phyloP scores from a whole-genome alignment of 1,140 invertebrate species.

The Zaprionus ghesquierei region DNA sequence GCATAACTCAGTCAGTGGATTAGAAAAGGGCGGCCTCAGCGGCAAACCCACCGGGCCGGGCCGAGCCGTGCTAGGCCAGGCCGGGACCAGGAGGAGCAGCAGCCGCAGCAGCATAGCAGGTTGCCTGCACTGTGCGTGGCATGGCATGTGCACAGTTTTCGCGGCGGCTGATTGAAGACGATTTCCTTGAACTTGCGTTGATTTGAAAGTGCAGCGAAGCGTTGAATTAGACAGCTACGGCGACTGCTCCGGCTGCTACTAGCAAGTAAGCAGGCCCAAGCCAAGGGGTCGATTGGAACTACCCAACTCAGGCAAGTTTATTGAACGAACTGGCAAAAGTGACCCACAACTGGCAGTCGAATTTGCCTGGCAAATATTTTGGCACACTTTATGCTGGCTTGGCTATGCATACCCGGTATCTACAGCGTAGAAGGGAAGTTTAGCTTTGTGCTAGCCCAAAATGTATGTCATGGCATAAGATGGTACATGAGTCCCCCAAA shows the following conservation, averaged over 20 bases:
- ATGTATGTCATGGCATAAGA: no score
- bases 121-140: constrained; percentile 9
- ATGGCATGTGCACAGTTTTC: constrained; percentile 69
- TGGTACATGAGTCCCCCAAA: no score
- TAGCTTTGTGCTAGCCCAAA: not conserved
- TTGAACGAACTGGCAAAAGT: constrained; percentile 47
- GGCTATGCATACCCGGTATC: constrained; percentile 14
- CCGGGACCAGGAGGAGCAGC: not conserved
- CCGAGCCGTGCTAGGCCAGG: not conserved
- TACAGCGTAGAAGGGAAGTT: not conserved
- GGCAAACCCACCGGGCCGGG: constrained; percentile 4
- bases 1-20: constrained; percentile 79
- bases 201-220: constrained; percentile 78
- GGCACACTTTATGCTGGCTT: constrained; percentile 55
- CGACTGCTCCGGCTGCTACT: constrained; percentile 3
- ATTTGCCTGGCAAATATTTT: constrained; percentile 53
- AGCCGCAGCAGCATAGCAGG: not conserved
- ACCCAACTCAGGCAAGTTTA: constrained; percentile 47
- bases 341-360: constrained; percentile 38
- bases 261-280: constrained; percentile 5
- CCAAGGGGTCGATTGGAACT: not conserved
- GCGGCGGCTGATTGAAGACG: constrained; percentile 77
- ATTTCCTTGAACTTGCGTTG: constrained; percentile 77
- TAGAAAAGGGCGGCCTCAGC: constrained; percentile 71
- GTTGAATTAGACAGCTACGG: constrained; percentile 72